Base-by-base conservation (phyloP, 2,113 vertebrate species). In the Notechis scutatus region DNA sequence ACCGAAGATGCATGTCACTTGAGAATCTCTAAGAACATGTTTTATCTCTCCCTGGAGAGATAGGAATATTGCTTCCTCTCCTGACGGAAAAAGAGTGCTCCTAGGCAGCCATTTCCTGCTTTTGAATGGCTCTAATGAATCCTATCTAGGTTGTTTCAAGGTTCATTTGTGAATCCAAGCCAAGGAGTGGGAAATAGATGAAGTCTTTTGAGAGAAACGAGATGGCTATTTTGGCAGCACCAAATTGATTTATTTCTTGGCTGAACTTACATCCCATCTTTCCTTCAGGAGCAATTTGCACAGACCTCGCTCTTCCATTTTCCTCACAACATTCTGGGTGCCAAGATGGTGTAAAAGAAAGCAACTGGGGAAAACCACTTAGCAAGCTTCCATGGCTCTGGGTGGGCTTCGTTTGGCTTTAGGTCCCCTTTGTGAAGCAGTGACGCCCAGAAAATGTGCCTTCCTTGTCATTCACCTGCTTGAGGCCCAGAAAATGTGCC, bases 1-100 rank as follows among this genome's bases (percentile, higher is more conserved):
- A 90, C 94, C 95, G 93, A 69, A 91, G 91, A 94, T 92, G 93
- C 87, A 87, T 91, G 57, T 94, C 94, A 95, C 91, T 61, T 74
- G 91, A 90, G 93, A 94, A 94, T 92, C 94, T 92, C 42, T 93
- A 81, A 88, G 90, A 89, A 85, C 42, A 21, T 93, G 69, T 91
- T 81, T 64, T 42, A 81, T 57, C 26, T 87, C 24, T 81, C 90
- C 42, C 12, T 59, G 90, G 90, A 74, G 23, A 1, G 45, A 47
- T 23, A n/a, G n/a, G 5, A 34, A 24, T 56, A 39, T 91, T 81
- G 52, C 81, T 91, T 34, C 69, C 54, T 34, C 26, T 52, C 54
- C 5, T 47, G 34, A 11, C 20, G 1, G 3, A 8, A 45, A 59
- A 54, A 45, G 85, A 24, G 21, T 12, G 23, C 64, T 88, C 29